Evolutionary conservation across 35 echinoderm and acorn worm species (phyloP), one percentile per base, ranked within the genome.

Genomic region (Ophiothrix spiculata): DNA sequence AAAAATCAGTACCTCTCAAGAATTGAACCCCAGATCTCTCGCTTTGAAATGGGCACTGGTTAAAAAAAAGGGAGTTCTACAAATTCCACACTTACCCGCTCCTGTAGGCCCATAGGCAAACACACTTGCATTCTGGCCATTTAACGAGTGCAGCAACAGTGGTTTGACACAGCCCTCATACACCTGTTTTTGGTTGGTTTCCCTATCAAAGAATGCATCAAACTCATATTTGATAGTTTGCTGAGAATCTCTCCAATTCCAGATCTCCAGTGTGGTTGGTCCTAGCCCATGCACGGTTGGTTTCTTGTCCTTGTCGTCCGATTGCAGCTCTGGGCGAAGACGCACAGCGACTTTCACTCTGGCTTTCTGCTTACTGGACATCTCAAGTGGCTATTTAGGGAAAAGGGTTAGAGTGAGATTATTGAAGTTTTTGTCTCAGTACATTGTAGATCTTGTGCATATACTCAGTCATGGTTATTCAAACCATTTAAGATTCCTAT

Each of bases 101-200:
- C 89, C 96, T 64, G 92, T 99, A 31, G 96, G 96, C 41, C 96
- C 96, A 84, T 99, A 99, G 0, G 96, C 96, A 89, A 99, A 99
- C 36, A 99, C 83, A 75, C 96, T 99, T 31, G 89, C 96, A 89
- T 99, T 99, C 80, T 99, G 96, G 34, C 96, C 96, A 38, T 88
- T 76, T 33, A 99, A 73, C 14, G 84, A 64, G 40, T 99, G 78
- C 54, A 21, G 36, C 45, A 94, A 39, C 0, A 99, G 83, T 31
- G 91, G 88, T 36, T 75, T 77, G 0, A 94, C 91, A 75, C 76
- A 91, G n/a, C n/a, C n/a, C n/a, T n/a, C n/a, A n/a, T n/a, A n/a
- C 36, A 75, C 74, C 4, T 75, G 38, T 79, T 91, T 84, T 79
- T 98, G 95, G 28, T 73, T 73, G 19, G 95, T 83, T 35, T 81